These are phyloP conservation scores for Cryptotermes secundus DNA, from an alignment of 1,140 invertebrate species.

Conservation along the genomic window DNA sequence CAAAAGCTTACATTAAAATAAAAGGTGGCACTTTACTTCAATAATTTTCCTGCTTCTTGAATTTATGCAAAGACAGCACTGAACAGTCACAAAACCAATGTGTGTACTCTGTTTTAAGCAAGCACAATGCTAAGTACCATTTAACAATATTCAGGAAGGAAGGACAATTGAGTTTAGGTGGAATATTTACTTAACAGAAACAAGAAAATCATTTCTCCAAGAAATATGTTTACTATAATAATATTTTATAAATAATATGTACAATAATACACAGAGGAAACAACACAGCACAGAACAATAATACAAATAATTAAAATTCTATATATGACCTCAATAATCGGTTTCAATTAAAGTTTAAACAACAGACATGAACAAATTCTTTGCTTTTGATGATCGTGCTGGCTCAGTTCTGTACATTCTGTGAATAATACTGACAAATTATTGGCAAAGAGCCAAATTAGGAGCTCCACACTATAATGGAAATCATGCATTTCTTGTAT, in stretches of 20 bases:
- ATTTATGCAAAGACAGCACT: neutral
- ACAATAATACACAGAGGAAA: neutral
- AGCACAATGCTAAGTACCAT: no score
- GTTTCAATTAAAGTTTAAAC: slow-evolving; percentile 18
- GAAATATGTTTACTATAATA: neutral
- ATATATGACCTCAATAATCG: neutral
- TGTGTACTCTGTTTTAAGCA: no score
- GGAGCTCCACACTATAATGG: neutral
- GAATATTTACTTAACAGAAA: neutral
- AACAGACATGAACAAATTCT: neutral
- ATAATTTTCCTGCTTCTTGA: no score
- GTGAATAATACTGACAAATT: slow-evolving; percentile 27
- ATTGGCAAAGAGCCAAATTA: neutral
- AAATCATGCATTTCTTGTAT: neutral
- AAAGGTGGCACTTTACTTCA: no score
- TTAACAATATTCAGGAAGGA: no score
- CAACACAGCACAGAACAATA: neutral
- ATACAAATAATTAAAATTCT: slow-evolving; percentile 18
- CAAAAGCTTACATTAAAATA: no score
- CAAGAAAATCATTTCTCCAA: neutral
- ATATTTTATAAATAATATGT: slow-evolving; percentile 10
- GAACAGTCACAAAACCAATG: no score
- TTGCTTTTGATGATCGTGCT: neutral
- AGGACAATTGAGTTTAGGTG: no score
- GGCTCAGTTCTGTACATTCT: slow-evolving; percentile 5